Evolutionary conservation across 2,797 vertebrate species (phyloP).

Genomic region (Urocyon cinereoargenteus): DNA sequence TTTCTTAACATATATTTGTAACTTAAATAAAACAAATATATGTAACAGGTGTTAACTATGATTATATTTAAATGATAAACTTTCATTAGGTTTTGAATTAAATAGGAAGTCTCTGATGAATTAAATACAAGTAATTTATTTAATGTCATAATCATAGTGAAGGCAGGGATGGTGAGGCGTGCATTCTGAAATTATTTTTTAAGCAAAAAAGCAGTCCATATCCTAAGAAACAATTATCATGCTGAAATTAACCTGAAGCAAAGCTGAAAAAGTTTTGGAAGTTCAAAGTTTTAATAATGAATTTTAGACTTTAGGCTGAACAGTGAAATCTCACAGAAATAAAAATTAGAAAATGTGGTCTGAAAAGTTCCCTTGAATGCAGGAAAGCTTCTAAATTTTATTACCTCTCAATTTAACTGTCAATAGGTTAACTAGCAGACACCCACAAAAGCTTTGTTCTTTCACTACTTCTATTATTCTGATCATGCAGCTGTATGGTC

Average conservation of each 20-base stretch:
- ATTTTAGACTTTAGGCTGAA: slow-evolving; percentile 54
- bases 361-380: not conserved
- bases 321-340: slow-evolving; percentile 12
- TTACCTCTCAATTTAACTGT: slow-evolving; percentile 56
- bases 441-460: slow-evolving; percentile 52
- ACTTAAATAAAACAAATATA: not conserved
- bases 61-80: not conserved
- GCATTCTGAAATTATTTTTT: not conserved
- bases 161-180: not conserved
- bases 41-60: not conserved
- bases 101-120: not conserved
- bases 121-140: not conserved
- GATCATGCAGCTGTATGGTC: not conserved
- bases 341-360: not conserved
- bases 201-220: not conserved
- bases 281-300: slow-evolving; percentile 11
- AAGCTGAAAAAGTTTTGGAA: not conserved
- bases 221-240: not conserved
- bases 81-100: not conserved
- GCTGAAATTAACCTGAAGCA: not conserved
- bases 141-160: not conserved
- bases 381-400: not conserved
- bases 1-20: not conserved
- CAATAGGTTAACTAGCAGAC: slow-evolving; percentile 57
- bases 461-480: slow-evolving; percentile 58